Percentiles rank a stretch among this genome's conserved stretches.
Conservation (phyloP, 1,140 invertebrate genomes). For the Sycophila sp. region DNA sequence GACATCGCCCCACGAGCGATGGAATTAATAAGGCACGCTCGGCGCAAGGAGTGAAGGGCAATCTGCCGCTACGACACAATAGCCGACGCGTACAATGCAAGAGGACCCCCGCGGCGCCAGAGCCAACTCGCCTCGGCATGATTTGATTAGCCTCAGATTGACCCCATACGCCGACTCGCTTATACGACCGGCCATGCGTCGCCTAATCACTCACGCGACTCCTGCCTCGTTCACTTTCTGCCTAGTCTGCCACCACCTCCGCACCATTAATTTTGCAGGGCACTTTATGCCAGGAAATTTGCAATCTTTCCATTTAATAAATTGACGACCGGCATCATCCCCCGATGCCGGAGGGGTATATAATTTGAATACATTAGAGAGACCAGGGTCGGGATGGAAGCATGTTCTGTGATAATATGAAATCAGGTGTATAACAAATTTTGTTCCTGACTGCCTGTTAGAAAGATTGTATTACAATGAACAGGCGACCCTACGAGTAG, state of each 20-base stretch:
- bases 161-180: slow-evolving; percentile 54
- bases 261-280: slow-evolving; percentile 61
- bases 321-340: slow-evolving; percentile 53
- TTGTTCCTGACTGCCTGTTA: not conserved
- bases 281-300: slow-evolving; percentile 67
- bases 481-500: not conserved
- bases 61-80: slow-evolving; percentile 53
- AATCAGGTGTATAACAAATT: slow-evolving; percentile 38
- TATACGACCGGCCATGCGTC: slow-evolving; percentile 49
- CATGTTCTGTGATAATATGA: slow-evolving; percentile 18
- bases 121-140: slow-evolving; percentile 50
- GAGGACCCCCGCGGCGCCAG: slow-evolving; percentile 50
- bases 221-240: slow-evolving; percentile 33
- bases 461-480: not conserved
- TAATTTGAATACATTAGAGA: slow-evolving; percentile 63
- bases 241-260: slow-evolving; percentile 44
- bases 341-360: slow-evolving; percentile 45
- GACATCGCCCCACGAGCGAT: slow-evolving; percentile 44
- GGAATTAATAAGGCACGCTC: slow-evolving; percentile 65
- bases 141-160: slow-evolving; percentile 69
- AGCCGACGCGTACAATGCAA: slow-evolving; percentile 39
- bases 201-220: slow-evolving; percentile 61
- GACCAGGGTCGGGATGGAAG: not conserved
- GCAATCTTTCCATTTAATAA: slow-evolving; percentile 68
- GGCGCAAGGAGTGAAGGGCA: slow-evolving; percentile 48